A percentile compares a stretch with the other conserved stretches of the same genome.
These are phyloP conservation scores for Gobiocypris rarus DNA, from an alignment of 2,113 vertebrate species.

Conservation along the genomic window DNA sequence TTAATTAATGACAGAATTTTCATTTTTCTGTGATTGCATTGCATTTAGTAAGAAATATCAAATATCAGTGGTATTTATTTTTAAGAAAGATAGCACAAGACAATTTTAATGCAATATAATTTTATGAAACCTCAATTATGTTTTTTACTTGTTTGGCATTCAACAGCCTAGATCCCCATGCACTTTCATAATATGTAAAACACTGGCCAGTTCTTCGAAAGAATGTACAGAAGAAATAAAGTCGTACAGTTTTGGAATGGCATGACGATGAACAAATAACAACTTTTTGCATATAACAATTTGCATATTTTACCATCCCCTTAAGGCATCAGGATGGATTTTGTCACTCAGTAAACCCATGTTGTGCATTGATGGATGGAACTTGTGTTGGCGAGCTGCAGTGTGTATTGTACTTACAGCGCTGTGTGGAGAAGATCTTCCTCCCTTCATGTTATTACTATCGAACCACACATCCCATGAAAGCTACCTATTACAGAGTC, in stretches of 20 bases:
- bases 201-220: too few species aligned
- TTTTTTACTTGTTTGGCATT: not conserved
- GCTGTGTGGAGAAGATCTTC: slow-evolving; percentile 57
- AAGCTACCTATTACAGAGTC: slow-evolving; percentile 66
- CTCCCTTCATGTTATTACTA: slow-evolving; percentile 64
- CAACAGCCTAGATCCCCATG: not conserved
- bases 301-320: slow-evolving; percentile 3
- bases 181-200: not conserved
- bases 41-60: too few species aligned
- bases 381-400: slow-evolving; percentile 47
- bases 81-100: not conserved
- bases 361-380: slow-evolving; percentile 50
- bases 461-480: slow-evolving; percentile 63
- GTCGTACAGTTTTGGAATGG: not conserved
- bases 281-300: not conserved
- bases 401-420: slow-evolving; percentile 56
- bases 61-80: not conserved
- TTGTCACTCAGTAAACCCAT: slow-evolving; percentile 46
- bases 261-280: not conserved
- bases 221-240: not conserved
- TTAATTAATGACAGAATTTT: too few species aligned
- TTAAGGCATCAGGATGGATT: slow-evolving; percentile 43
- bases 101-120: not conserved
- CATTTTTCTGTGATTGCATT: too few species aligned
- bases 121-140: not conserved